phyloP scores from a whole-genome alignment of 2,113 vertebrate genomes.

The Cyphomyrus discorhynchus region DNA sequence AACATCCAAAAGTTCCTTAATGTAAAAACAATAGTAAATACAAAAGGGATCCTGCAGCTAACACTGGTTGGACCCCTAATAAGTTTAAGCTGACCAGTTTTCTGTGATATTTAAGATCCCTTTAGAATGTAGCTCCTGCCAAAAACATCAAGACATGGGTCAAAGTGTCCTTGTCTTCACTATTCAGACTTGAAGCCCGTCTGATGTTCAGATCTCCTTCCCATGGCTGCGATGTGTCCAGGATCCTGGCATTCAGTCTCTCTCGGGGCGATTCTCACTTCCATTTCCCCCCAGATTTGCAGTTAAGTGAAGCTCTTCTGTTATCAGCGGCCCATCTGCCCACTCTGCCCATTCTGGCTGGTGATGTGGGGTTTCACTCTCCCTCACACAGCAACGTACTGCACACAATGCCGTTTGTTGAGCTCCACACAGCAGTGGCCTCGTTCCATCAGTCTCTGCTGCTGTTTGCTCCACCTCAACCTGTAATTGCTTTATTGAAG shows the following conservation, averaged over 20 bases:
- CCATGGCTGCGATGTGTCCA: background rate
- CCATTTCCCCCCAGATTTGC: background rate
- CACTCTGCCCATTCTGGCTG: background rate
- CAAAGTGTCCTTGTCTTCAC: background rate
- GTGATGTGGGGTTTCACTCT: background rate
- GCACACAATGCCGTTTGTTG: background rate
- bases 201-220: background rate
- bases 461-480: background rate
- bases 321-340: background rate
- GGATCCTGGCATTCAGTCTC: background rate
- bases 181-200: background rate
- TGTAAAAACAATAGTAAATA: background rate
- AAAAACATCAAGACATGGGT: background rate
- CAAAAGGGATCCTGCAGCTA: background rate
- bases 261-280: background rate
- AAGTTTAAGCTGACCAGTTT: background rate
- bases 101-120: background rate
- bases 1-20: background rate
- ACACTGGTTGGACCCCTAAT: background rate
- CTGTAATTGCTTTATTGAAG: background rate
- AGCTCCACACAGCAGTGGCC: background rate
- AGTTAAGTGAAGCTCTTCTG: background rate
- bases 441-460: background rate
- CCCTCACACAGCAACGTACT: background rate
- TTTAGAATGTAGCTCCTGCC: background rate